Conservation (phyloP, 2,888 invertebrate species). For the Dicycla oo region DNA sequence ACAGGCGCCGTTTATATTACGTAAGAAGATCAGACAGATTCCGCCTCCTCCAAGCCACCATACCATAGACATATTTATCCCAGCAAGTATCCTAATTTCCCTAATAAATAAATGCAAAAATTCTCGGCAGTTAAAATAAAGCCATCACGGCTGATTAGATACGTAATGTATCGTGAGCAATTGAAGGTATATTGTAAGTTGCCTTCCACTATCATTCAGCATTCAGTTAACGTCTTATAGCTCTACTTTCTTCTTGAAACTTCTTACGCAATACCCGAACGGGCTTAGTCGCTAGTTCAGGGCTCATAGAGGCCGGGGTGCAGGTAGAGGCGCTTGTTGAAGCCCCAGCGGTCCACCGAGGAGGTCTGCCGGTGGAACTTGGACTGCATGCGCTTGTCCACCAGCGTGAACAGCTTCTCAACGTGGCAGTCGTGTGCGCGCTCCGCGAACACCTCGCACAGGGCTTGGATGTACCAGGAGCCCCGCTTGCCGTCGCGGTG, state of each 20-base stretch:
- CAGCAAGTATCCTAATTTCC: not conserved
- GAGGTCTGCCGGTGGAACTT: conserved; percentile 90
- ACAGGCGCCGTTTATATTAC: not conserved
- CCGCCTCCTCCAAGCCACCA: too few species aligned
- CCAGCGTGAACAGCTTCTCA: conserved; percentile 92
- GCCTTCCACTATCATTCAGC: not conserved
- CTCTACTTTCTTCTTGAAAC: not conserved
- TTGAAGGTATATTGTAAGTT: not conserved
- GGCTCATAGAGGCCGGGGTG: conserved; percentile 91
- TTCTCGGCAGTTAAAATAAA: not conserved
- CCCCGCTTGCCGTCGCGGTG: conserved; percentile 90
- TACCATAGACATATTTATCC: not conserved
- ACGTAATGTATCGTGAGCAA: conserved; percentile 10
- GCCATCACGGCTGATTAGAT: not conserved
- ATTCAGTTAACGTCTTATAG: not conserved
- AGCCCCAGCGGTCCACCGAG: conserved; percentile 92
- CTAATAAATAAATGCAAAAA: conserved; percentile 19
- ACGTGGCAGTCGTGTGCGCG: conserved; percentile 92
- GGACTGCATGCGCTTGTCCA: conserved; percentile 86
- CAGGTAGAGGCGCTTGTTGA: conserved; percentile 91
- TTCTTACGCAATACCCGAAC: conserved; percentile 3
- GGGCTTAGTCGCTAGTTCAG: not conserved
- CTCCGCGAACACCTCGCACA: conserved; percentile 92
- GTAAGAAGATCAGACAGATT: conserved; percentile 2
- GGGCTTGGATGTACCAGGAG: conserved; percentile 93